Conservation (phyloP, 2,888 invertebrate genomes). For the Thalpophila matura region DNA sequence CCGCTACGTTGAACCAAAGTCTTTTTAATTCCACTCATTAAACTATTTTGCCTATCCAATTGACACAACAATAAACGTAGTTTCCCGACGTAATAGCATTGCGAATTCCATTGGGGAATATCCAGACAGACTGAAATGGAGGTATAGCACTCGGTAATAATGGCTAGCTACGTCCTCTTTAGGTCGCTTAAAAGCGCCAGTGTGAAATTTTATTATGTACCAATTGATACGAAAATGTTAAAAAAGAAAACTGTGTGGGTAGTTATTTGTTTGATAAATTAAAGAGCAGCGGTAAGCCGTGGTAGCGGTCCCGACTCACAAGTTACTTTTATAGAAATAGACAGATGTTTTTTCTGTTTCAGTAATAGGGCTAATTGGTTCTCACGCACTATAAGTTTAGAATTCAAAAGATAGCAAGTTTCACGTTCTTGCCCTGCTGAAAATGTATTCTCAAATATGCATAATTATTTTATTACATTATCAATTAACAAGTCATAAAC, state of each 20-base stretch:
- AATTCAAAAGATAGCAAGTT: no score
- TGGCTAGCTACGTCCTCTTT: not conserved
- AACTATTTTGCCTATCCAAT: constrained; percentile 20
- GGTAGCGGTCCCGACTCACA: no score
- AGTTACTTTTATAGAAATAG: not conserved
- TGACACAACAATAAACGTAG: constrained; percentile 13
- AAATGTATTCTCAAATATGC: no score
- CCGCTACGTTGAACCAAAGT: not conserved
- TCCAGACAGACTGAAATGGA: constrained; percentile 19
- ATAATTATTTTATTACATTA: no score
- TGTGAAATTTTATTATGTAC: not conserved
- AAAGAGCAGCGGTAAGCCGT: no score
- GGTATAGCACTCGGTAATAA: constrained; percentile 5
- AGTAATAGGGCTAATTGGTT: no score
- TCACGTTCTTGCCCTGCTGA: no score
- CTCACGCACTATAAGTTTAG: no score
- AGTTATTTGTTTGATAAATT: not conserved
- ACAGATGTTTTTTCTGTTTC: not conserved
- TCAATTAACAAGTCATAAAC: no score
- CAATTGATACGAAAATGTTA: not conserved
- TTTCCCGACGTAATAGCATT: constrained; percentile 13
- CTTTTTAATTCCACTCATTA: not conserved
- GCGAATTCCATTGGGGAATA: constrained; percentile 32
- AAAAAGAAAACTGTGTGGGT: not conserved
- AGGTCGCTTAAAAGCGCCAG: not conserved